Evolutionary conservation across 2,113 vertebrate genomes (phyloP).

Genomic region (Hypomesus transpacificus): DNA sequence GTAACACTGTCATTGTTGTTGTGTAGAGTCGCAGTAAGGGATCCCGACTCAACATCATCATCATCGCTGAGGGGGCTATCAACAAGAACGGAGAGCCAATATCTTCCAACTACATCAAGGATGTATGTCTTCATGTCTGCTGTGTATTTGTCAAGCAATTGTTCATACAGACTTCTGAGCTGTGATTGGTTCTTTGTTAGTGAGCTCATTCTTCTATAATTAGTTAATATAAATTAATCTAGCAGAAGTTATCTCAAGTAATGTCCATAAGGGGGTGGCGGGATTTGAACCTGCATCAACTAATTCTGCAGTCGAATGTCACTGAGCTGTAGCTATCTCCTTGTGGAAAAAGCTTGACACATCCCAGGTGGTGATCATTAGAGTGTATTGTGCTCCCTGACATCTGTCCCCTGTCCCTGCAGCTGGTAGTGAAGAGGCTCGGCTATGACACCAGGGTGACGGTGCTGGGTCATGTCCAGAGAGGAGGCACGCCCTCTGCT

Average conservation of each 20-base stretch:
- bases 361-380: neutral
- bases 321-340: no score
- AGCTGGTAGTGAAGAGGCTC: conserved; percentile 84
- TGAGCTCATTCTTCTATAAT: no score
- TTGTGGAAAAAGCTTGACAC: no score
- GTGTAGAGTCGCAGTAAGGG: conserved; percentile 83
- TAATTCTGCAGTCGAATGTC: no score
- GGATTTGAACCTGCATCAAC: no score
- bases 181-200: no score
- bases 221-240: no score
- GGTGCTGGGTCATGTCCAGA: conserved; percentile 90
- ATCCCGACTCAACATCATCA: conserved; percentile 90
- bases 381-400: neutral
- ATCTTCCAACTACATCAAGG: conserved; percentile 83
- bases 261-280: no score
- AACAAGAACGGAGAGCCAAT: conserved; percentile 81
- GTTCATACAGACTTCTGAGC: no score
- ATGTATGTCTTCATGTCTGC: conserved; percentile 67
- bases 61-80: conserved; percentile 89
- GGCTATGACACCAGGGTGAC: conserved; percentile 92
- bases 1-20: conserved; percentile 19
- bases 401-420: conserved; percentile 10
- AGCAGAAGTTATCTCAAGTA: no score
- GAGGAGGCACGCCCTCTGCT: conserved; percentile 88
- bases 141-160: neutral